Conservation (phyloP, 2,888 invertebrate species). For the Elegia similella region DNA sequence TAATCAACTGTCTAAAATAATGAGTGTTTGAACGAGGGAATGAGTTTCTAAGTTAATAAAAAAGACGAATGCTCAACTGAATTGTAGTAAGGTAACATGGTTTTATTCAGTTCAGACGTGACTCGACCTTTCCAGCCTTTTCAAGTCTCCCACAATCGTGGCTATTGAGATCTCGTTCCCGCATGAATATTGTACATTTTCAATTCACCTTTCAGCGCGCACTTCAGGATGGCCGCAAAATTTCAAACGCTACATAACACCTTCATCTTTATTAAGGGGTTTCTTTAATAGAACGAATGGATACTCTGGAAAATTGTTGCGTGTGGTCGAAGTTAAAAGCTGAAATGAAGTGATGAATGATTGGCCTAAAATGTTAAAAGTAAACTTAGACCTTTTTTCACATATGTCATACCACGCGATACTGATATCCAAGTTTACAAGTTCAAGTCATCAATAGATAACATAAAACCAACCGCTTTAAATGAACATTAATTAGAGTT, state of each 20-base stretch:
- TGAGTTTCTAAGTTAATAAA: no score
- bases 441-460: no score
- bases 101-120: neutral
- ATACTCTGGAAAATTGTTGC: slow-evolving; percentile 44
- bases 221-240: slow-evolving; percentile 24
- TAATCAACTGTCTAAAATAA: no score
- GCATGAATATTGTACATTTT: slow-evolving; percentile 13
- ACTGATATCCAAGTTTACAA: no score
- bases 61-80: no score
- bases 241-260: slow-evolving; percentile 41
- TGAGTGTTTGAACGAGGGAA: no score
- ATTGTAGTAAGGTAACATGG: neutral
- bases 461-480: no score
- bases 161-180: slow-evolving; percentile 2
- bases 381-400: no score
- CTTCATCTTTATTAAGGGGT: slow-evolving; percentile 68
- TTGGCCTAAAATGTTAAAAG: no score
- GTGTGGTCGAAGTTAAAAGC: slow-evolving; percentile 33
- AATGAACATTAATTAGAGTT: no score
- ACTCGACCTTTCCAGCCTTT: neutral
- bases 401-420: no score
- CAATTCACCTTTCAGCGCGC: slow-evolving; percentile 11
- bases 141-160: neutral
- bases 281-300: slow-evolving; percentile 65
- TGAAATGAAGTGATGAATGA: neutral